Conservation (phyloP, 1,140 invertebrate species). For the Calycopis cecrops region DNA sequence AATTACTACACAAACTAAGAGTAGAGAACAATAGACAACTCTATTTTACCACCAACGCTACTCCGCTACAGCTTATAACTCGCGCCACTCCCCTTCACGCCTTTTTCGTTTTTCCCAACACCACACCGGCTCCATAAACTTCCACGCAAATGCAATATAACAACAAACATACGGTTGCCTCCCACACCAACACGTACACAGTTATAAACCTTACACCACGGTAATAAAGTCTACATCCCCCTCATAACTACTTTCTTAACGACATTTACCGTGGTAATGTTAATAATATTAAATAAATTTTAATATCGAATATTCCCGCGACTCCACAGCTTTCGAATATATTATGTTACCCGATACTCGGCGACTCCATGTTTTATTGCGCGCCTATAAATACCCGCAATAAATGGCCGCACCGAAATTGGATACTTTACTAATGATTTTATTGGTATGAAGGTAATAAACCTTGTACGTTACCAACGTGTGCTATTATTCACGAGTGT, state of each 20-base stretch:
- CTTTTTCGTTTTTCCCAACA: conserved; percentile 12
- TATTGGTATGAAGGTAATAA: too few species aligned
- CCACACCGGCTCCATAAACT: conserved; percentile 14
- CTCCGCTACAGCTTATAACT: background rate
- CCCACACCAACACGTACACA: background rate
- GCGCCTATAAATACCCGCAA: too few species aligned
- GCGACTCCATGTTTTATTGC: background rate
- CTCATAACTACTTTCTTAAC: background rate
- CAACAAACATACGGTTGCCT: conserved; percentile 3
- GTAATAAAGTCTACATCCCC: background rate
- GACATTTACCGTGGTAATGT: background rate
- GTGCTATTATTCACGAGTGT: too few species aligned
- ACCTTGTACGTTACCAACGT: too few species aligned
- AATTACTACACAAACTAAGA: too few species aligned
- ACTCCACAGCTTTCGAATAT: background rate
- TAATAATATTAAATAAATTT: conserved; percentile 8
- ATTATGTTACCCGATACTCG: background rate
- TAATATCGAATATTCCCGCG: conserved; percentile 1
- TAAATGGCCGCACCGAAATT: too few species aligned
- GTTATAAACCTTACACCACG: background rate
- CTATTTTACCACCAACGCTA: background rate
- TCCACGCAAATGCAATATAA: conserved; percentile 16
- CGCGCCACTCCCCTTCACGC: background rate
- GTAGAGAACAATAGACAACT: too few species aligned
- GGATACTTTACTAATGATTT: too few species aligned